Conservation (phyloP, 2,113 vertebrate species). For the Puma concolor region DNA sequence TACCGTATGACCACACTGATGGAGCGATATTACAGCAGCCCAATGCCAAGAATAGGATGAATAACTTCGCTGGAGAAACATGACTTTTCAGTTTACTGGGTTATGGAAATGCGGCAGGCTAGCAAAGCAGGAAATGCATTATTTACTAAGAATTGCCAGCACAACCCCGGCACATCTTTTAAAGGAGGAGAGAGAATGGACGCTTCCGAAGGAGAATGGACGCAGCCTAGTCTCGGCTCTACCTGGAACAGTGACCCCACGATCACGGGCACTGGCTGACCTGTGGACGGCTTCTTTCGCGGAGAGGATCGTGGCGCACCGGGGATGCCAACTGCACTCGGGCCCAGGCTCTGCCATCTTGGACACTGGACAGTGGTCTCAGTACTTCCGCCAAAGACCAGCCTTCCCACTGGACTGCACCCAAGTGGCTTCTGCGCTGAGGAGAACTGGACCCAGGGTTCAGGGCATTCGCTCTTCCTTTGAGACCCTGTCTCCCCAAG, state of each 20-base stretch:
- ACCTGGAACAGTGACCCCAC: rapidly evolving
- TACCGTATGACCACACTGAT: constrained; percentile 1
- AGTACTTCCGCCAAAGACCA: background rate
- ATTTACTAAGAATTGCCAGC: background rate
- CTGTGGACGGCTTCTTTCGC: rapidly evolving
- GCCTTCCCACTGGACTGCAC: background rate
- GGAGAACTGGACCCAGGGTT: background rate
- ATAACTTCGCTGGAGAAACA: constrained; percentile 58
- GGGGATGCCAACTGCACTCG: rapidly evolving
- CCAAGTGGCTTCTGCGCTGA: no score
- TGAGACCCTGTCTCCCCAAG: background rate
- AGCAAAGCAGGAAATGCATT: background rate
- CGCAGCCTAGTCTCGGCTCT: background rate
- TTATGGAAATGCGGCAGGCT: background rate
- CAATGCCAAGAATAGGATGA: constrained; percentile 33
- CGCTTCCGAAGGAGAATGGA: background rate
- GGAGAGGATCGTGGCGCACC: rapidly evolving
- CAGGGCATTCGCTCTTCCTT: background rate
- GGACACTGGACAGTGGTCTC: background rate
- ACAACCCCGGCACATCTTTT: background rate
- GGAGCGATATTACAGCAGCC: background rate
- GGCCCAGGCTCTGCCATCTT: background rate
- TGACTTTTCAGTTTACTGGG: constrained; percentile 11
- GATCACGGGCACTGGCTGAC: rapidly evolving
- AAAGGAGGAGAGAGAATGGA: background rate